Percentiles rank a stretch among this genome's conserved stretches.
phyloP scores from a whole-genome alignment of 2,113 vertebrate genomes.

The Channa argus region DNA sequence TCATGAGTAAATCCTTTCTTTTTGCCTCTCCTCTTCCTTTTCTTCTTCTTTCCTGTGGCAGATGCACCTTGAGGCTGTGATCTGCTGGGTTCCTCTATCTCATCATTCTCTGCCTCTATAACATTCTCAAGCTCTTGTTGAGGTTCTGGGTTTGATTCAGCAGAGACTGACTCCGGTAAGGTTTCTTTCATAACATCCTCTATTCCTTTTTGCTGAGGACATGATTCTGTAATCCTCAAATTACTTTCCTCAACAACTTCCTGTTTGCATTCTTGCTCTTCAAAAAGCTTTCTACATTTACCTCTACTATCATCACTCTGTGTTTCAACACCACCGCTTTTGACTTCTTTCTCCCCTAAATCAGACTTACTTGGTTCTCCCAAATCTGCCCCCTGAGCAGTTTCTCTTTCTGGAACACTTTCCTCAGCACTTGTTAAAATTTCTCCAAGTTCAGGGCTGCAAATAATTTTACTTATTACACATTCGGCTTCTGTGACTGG shows the following conservation, averaged over 20 bases:
- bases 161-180: background rate
- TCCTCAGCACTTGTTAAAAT: conserved; percentile 39
- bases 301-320: conserved; percentile 21
- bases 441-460: background rate
- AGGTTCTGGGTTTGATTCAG: conserved; percentile 7
- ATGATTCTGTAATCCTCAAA: conserved; percentile 13
- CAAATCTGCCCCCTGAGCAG: background rate
- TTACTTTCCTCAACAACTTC: conserved; percentile 11
- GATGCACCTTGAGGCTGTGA: conserved; percentile 40
- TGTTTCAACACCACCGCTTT: conserved; percentile 7
- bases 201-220: background rate
- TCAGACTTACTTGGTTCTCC: conserved; percentile 1
- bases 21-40: conserved; percentile 78
- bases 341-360: conserved; percentile 12
- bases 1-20: conserved; percentile 66
- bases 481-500: conserved; percentile 20
- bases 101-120: conserved; percentile 35
- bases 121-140: conserved; percentile 30
- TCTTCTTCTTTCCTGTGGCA: conserved; percentile 79
- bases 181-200: conserved; percentile 1
- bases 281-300: background rate
- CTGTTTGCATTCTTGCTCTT: conserved; percentile 8
- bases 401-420: conserved; percentile 28
- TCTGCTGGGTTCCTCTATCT: conserved; percentile 22
- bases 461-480: background rate